Conservation (phyloP, 2,888 invertebrate genomes). For the Arge pagana region DNA sequence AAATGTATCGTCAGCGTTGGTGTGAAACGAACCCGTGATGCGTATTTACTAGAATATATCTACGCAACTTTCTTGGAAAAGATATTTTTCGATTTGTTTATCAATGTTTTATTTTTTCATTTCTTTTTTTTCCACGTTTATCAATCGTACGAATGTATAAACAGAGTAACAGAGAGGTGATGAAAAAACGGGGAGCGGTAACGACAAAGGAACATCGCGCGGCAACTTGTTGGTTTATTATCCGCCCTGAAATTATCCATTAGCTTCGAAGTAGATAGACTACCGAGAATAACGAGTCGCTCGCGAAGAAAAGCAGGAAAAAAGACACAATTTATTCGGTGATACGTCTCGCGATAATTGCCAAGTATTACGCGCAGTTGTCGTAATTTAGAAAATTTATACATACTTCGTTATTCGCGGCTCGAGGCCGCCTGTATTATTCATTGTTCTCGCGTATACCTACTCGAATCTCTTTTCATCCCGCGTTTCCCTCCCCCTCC, state of each 20-base stretch:
- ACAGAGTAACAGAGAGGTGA: too few species aligned
- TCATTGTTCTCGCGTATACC: neutral
- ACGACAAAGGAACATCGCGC: neutral
- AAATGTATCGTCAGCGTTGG: too few species aligned
- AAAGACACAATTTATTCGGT: neutral
- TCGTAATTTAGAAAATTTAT: conserved; percentile 17
- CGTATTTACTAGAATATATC: too few species aligned
- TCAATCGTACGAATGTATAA: too few species aligned
- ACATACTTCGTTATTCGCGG: conserved; percentile 3
- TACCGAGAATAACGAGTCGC: too few species aligned
- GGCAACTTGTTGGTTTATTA: too few species aligned
- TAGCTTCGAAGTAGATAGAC: conserved; percentile 11
- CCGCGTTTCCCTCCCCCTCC: conserved; percentile 5
- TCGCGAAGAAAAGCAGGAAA: neutral
- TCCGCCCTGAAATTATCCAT: conserved; percentile 14
- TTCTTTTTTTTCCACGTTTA: too few species aligned
- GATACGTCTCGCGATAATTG: conserved; percentile 18
- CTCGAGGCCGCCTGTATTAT: neutral
- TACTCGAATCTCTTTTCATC: neutral
- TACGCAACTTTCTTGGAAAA: too few species aligned
- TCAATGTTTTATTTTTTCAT: too few species aligned
- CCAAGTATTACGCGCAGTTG: conserved; percentile 14
- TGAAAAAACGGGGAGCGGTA: too few species aligned
- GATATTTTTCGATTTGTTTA: too few species aligned
- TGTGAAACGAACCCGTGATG: too few species aligned